Base-by-base conservation (phyloP, 2,113 vertebrate species). In the Rhagologus leucostigma region DNA sequence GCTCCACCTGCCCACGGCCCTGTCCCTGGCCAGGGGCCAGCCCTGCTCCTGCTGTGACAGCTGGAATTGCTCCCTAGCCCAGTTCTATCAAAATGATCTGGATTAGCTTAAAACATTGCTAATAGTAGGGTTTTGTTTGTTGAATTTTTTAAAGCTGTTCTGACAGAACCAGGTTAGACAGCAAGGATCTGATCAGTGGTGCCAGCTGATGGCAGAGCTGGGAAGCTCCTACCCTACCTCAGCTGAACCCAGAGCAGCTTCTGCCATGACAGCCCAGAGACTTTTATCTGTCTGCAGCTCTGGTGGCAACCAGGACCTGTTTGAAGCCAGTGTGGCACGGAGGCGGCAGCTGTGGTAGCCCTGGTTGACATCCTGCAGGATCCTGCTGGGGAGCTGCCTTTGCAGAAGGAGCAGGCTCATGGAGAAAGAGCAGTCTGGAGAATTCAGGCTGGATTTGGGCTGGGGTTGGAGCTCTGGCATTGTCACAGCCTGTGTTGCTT, bases 151-250 rank as follows among this genome's bases (percentile, higher is more conserved):
- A 94, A 95, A 94, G 78, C 74, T 16, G 7, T 90, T 88, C 71
- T 95, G 94, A 93, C 96, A 95, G 95, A 96, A 94, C 63, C 90
- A 90, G 95, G 96, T 94, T 94, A 95, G 75, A 73, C 49, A 77
- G 62, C 70, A 93, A 33, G 67, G 81, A 4, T 83, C 35, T n/a
- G 57, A 63, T 95, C 73, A 17, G 33, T 63, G 56, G 10, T 93
- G 93, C 74, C 67, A 74, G 87, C 92, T 93, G 60, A 84, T 81
- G 84, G 53, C 84, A 95, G 68, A 77, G 73, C 23, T 84, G 52
- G 42, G 53, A 46, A 84, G 82, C 18, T 49, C 53, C 74, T 46
- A 42, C 76, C n/a, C 74, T n/a, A 46, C 88, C 85, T 90, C 82
- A 83, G 57, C 88, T 95, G 94, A 95, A 90, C 92, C 44, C 70